Evolutionary conservation across 2,797 vertebrate genomes (phyloP).

Genomic region (Scleropages formosus): DNA sequence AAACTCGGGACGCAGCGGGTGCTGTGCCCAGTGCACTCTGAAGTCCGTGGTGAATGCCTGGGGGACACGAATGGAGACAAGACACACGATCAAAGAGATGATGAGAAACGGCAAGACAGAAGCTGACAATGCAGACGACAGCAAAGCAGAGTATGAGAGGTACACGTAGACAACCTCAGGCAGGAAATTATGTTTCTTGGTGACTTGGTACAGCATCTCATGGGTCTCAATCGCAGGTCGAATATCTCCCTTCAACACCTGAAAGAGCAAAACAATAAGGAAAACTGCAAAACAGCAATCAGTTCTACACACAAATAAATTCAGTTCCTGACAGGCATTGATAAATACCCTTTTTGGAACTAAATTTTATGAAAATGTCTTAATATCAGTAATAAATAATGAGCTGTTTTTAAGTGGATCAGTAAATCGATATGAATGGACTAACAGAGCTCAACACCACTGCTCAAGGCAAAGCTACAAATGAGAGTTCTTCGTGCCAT

Average conservation of each 20-base stretch:
- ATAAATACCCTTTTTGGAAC: too few species aligned
- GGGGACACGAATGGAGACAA: slow-evolving; percentile 27
- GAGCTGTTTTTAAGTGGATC: too few species aligned
- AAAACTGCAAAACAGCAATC: neutral
- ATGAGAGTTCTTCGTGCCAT: too few species aligned
- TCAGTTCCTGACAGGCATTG: too few species aligned
- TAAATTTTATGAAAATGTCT: too few species aligned
- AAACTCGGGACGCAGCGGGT: slow-evolving; percentile 96
- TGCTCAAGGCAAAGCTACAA: neutral
- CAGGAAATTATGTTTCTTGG: slow-evolving; percentile 98
- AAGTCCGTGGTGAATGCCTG: slow-evolving; percentile 99
- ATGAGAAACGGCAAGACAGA: too few species aligned
- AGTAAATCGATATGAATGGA: too few species aligned
- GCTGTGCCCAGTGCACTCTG: slow-evolving; percentile 97
- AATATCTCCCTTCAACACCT: slow-evolving; percentile 97
- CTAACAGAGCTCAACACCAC: too few species aligned
- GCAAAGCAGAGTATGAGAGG: neutral
- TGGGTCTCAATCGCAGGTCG: slow-evolving; percentile 97
- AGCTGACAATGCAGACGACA: neutral
- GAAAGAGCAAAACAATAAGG: neutral
- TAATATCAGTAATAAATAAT: too few species aligned
- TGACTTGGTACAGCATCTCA: slow-evolving; percentile 98
- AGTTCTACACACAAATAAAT: too few species aligned
- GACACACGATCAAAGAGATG: neutral
- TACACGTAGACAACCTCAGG: slow-evolving; percentile 79